phyloP scores from a whole-genome alignment of 2,797 vertebrate species.

The Enteromius argenteus region DNA sequence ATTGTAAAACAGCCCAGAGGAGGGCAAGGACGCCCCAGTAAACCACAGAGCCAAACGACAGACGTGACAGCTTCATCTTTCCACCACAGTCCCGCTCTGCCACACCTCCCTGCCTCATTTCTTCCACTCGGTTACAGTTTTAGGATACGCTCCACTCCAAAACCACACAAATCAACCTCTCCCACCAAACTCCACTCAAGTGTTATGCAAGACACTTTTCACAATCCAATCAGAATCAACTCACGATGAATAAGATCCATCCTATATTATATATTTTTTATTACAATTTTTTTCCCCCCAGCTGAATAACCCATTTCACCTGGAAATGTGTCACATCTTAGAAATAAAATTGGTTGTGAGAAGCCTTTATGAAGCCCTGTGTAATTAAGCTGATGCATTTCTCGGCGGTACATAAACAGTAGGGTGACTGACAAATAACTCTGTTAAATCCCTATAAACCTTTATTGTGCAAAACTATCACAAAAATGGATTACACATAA shows the following conservation, averaged over 20 bases:
- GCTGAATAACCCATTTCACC: not conserved
- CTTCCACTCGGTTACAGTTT: not conserved
- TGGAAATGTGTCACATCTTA: not conserved
- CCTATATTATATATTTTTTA: too few relatives aligned
- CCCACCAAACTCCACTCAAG: too few relatives aligned
- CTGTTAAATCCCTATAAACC: slow-evolving; percentile 8
- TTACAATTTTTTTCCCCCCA: too few relatives aligned
- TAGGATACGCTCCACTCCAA: not conserved
- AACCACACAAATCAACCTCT: not conserved
- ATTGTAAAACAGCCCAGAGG: slow-evolving; percentile 7
- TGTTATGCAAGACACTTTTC: not conserved
- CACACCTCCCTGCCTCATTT: not conserved
- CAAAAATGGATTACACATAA: slow-evolving; percentile 30
- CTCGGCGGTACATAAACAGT: not conserved
- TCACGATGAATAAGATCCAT: not conserved
- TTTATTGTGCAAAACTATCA: slow-evolving; percentile 4
- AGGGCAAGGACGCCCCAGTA: not conserved
- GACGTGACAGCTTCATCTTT: slow-evolving; percentile 17
- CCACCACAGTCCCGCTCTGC: not conserved
- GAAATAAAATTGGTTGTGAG: not conserved
- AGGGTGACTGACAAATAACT: not conserved
- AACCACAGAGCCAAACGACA: slow-evolving; percentile 11
- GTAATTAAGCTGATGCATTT: not conserved
- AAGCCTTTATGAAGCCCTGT: not conserved
- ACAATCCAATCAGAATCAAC: not conserved